Evolutionary conservation across 2,797 vertebrate species (phyloP).

Genomic region (Sciurus vulgaris): DNA sequence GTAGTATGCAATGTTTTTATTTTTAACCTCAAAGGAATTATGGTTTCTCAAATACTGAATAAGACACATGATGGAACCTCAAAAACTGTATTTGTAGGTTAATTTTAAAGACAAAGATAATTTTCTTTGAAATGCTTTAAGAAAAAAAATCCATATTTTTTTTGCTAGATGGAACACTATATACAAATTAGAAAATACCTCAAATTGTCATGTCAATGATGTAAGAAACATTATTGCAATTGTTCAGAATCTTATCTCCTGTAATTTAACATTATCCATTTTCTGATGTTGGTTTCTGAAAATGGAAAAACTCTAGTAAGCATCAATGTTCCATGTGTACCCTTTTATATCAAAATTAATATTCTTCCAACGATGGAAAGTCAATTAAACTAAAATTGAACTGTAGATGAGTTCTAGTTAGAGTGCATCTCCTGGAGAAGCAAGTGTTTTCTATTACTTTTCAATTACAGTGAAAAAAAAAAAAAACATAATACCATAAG

Average conservation of each 20-base stretch:
- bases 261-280: background rate
- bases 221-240: background rate
- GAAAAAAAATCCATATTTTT: background rate
- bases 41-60: background rate
- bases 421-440: background rate
- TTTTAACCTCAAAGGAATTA: constrained; percentile 15
- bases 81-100: background rate
- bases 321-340: background rate
- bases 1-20: background rate
- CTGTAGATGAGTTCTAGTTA: background rate
- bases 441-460: background rate
- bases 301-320: background rate
- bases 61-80: background rate
- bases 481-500: background rate
- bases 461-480: background rate
- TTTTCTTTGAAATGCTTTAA: background rate
- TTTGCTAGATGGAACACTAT: background rate
- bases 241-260: background rate
- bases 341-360: background rate
- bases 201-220: background rate
- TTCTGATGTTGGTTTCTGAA: background rate
- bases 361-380: background rate
- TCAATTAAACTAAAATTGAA: background rate
- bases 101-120: background rate
- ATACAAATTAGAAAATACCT: background rate